Evolutionary conservation across 1,140 invertebrate species (phyloP), one percentile per base, ranked within the genome.

Genomic region (Heliconius congener): DNA sequence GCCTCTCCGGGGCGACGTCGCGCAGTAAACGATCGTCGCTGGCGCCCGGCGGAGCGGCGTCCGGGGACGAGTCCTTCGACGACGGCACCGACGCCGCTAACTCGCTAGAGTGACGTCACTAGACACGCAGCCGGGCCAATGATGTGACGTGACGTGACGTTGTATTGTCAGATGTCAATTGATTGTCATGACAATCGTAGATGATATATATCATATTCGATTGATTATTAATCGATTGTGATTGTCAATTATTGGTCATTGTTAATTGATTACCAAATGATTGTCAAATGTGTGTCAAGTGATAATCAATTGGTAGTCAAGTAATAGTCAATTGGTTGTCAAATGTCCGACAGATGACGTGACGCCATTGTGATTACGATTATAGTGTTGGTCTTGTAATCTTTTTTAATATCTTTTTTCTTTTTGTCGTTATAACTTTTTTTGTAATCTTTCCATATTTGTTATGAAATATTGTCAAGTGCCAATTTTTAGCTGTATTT

Each of bases 11-110:
- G 82, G 90, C 96, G 2, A 94, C 96, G 80, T 95, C 95, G 2
- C 94, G 95, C 27, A 93, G 95, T 78, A 97, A 97, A 93, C 95
- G 97, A 37, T 96, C 96, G 55, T 97, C 97, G 16, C 96, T 97
- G 74, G 96, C 96, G 85, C 95, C 96, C 30, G 96, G 96, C 60
- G 96, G 96, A 60, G 96, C 93, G 76, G 96, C 96, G 79, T 97
- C 96, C 30, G 96, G 97, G 11, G 94, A 95, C 90, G 95, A 95
- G 84, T 94, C 94, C 74, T 87, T 95, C 84, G 95, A 95, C 83
- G 95, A 95, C 85, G 91, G 93, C 85, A 95, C 95, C 89, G 94
- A 94, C 85, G 94, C 93, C 82, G 89, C 91, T 84, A 93, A 93
- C 88, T 94, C 89, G 86, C 90, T 93, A 83, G 94, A 95, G 85